Evolutionary conservation across 2,113 vertebrate genomes (phyloP).

Genomic region (Casuarius casuarius): DNA sequence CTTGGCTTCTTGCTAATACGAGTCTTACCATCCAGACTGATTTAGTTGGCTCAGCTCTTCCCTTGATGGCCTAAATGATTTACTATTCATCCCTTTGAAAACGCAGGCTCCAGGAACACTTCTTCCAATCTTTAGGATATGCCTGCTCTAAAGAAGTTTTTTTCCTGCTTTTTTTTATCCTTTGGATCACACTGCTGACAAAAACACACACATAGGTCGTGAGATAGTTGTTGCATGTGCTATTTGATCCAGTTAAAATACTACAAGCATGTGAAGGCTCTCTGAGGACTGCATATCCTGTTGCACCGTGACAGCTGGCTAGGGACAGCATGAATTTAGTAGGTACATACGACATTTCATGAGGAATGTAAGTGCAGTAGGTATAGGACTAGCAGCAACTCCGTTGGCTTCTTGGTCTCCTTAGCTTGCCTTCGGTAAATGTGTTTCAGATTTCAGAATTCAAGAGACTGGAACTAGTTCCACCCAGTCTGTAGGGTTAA

Average conservation of each 20-base stretch:
- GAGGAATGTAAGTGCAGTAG: background rate
- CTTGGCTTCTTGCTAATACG: conserved; percentile 3
- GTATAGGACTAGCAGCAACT: background rate
- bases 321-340: background rate
- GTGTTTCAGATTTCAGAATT: background rate
- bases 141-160: background rate
- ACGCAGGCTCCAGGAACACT: background rate
- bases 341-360: background rate
- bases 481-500: background rate
- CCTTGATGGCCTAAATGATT: conserved; percentile 27
- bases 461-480: background rate
- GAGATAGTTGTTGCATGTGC: background rate
- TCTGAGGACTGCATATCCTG: background rate
- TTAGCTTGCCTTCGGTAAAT: background rate
- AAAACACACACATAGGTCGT: background rate
- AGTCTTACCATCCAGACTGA: conserved; percentile 31
- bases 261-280: background rate
- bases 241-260: background rate
- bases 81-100: conserved; percentile 17
- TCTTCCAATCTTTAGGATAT: background rate
- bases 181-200: background rate
- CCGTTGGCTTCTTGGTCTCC: background rate
- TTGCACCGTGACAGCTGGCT: background rate
- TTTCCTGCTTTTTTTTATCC: background rate
- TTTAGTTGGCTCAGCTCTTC: conserved; percentile 37